phyloP scores from a whole-genome alignment of 2,888 invertebrate species.

The Napeogenes sylphis region DNA sequence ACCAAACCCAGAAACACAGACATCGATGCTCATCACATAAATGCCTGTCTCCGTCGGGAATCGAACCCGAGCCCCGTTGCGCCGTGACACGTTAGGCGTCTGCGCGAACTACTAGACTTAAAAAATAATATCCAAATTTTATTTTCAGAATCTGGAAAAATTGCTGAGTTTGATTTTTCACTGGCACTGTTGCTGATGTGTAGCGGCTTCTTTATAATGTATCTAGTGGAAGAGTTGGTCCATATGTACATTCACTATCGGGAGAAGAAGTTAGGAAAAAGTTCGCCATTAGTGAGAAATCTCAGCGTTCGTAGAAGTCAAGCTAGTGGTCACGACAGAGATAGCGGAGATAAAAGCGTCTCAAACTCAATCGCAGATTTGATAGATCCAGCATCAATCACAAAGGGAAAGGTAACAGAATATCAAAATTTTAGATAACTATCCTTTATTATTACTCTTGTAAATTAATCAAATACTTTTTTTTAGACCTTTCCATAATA shows the following conservation, averaged over 20 bases:
- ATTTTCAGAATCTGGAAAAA: constrained; percentile 49
- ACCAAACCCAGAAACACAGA: no score
- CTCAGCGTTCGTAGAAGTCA: constrained; percentile 64
- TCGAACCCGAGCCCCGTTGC: no score
- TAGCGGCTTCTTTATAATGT: constrained; percentile 86
- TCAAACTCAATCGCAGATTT: constrained; percentile 69
- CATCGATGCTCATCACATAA: no score
- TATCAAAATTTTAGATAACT: no score
- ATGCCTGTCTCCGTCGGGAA: no score
- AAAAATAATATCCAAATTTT: constrained; percentile 9
- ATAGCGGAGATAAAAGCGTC: constrained; percentile 49
- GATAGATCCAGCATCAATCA: constrained; percentile 51
- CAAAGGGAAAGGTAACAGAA: constrained; percentile 42
- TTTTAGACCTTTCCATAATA: no score
- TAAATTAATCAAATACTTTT: no score
- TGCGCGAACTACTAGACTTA: no score
- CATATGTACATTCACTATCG: constrained; percentile 80
- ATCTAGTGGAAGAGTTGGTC: constrained; percentile 87
- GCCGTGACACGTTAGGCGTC: no score
- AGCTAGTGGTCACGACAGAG: constrained; percentile 30
- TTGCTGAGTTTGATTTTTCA: constrained; percentile 78
- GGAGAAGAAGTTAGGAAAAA: constrained; percentile 53
- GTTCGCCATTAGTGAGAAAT: constrained; percentile 60
- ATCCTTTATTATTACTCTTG: neutral
- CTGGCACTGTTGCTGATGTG: constrained; percentile 85